Conservation (phyloP, 2,797 vertebrate genomes). For the Myotis findleyi region DNA sequence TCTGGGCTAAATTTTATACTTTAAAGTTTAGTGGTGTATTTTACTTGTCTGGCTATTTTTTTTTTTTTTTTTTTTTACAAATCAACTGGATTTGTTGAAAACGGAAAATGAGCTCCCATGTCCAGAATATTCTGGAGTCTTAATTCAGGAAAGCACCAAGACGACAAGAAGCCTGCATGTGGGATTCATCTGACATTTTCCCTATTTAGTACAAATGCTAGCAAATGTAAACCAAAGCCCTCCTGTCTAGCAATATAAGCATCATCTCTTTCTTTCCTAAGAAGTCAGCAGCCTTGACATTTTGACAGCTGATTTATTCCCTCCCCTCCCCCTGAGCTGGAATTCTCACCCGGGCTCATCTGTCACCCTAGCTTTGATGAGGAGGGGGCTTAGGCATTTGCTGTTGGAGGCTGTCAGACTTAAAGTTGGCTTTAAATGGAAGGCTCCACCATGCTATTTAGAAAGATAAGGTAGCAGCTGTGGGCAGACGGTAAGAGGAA, state of each 20-base stretch:
- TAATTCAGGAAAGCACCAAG: conserved; percentile 40
- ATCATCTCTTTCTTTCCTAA: conserved; percentile 73
- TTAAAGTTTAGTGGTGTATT: conserved; percentile 1
- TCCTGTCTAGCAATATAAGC: conserved; percentile 50
- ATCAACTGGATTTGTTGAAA: conserved; percentile 1
- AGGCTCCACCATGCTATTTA: neutral
- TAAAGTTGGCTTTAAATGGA: conserved; percentile 9
- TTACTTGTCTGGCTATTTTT: neutral
- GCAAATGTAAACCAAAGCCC: conserved; percentile 69
- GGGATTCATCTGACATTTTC: conserved; percentile 62
- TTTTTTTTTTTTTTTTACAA: neutral
- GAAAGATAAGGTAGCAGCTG: neutral
- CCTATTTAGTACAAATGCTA: conserved; percentile 21
- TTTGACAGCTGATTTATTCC: conserved; percentile 77
- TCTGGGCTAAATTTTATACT: neutral
- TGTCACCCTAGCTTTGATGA: conserved; percentile 58
- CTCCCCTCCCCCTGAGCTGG: conserved; percentile 42
- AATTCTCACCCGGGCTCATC: conserved; percentile 53
- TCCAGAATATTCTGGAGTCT: conserved; percentile 41
- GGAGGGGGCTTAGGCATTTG: conserved; percentile 33
- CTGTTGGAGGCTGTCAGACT: conserved; percentile 25
- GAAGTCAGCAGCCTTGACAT: conserved; percentile 71
- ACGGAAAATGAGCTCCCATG: neutral
- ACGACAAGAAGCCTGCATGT: neutral
- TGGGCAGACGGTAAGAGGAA: neutral